These are phyloP conservation scores for Agonopterix arenella DNA, from an alignment of 2,888 invertebrate genomes.

Conservation along the genomic window DNA sequence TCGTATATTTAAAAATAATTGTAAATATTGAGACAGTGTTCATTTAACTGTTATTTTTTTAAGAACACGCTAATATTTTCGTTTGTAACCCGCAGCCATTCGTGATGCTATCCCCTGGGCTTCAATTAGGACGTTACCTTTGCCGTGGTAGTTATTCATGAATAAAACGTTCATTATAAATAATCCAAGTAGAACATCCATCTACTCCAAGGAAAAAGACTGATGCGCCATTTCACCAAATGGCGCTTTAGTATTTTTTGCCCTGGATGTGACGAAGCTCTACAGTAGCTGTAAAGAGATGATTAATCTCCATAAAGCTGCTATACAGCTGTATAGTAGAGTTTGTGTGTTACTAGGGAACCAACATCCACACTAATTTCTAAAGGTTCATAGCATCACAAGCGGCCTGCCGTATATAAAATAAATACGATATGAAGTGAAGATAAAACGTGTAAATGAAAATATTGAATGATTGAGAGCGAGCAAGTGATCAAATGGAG, in stretches of 20 bases:
- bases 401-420: conserved; percentile 7
- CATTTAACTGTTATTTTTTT: conserved; percentile 70
- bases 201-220: not conserved
- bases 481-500: conserved; percentile 47
- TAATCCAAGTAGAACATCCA: not conserved
- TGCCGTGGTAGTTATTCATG: not conserved
- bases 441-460: conserved; percentile 26
- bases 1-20: conserved; percentile 51
- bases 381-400: conserved; percentile 18
- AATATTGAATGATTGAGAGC: conserved; percentile 26
- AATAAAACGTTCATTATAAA: not conserved
- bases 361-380: not conserved
- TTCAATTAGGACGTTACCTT: no score
- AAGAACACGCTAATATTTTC: conserved; percentile 50
- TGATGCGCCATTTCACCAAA: no score
- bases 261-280: no score
- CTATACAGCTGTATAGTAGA: no score
- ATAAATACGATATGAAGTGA: not conserved
- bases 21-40: conserved; percentile 68
- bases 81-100: conserved; percentile 27
- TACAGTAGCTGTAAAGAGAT: no score
- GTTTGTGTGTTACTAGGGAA: no score
- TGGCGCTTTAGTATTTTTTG: no score
- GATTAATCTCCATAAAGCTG: no score
- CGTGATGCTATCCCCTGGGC: conserved; percentile 28